These are phyloP conservation scores for Meliscaeva auricollis DNA, from an alignment of 2,888 invertebrate species.

Conservation along the genomic window DNA sequence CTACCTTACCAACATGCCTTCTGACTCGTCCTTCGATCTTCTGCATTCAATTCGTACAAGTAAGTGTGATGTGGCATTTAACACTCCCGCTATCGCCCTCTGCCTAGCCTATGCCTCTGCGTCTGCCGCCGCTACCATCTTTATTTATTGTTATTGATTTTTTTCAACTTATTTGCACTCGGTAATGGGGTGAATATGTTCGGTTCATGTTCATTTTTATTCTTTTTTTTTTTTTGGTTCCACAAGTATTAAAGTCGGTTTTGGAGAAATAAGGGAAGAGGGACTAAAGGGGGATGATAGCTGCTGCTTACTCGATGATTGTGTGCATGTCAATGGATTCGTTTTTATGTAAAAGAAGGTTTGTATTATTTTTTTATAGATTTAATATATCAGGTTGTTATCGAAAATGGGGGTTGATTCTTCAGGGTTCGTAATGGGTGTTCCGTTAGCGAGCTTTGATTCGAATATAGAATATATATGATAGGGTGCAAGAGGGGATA, in stretches of 20 bases:
- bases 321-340: conserved; percentile 75
- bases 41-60: conserved; percentile 41
- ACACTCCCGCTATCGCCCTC: conserved; percentile 46
- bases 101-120: background rate
- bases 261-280: background rate
- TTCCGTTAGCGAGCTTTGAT: background rate
- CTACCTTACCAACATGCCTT: background rate
- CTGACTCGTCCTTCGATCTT: background rate
- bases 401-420: conserved; percentile 30
- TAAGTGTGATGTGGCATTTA: conserved; percentile 73
- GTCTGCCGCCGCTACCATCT: background rate
- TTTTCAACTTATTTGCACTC: conserved; percentile 48
- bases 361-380: conserved; percentile 61
- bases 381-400: conserved; percentile 71
- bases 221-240: conserved; percentile 7
- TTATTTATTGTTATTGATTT: conserved; percentile 75
- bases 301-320: conserved; percentile 56
- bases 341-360: conserved; percentile 61
- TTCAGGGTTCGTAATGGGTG: conserved; percentile 5
- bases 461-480: background rate
- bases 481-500: background rate
- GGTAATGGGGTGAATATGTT: conserved; percentile 75
- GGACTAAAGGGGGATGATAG: conserved; percentile 15
- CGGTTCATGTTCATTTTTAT: conserved; percentile 69
- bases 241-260: conserved; percentile 25